Percentiles rank a stretch among this genome's conserved stretches.
phyloP scores from a whole-genome alignment of 2,113 vertebrate genomes.

The Osmerus mordax region DNA sequence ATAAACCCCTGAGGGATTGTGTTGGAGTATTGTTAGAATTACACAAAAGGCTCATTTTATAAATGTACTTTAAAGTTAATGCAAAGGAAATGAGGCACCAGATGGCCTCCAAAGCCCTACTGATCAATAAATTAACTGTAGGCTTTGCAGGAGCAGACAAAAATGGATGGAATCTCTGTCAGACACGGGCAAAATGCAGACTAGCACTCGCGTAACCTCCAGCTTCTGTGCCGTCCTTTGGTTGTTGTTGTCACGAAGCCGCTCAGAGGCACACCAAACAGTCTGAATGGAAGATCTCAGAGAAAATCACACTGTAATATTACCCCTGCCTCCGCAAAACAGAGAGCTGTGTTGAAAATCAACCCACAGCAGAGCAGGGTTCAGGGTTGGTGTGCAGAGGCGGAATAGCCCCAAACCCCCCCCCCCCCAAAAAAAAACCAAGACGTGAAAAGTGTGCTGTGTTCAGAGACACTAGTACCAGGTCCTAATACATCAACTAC shows the following conservation, averaged over 20 bases:
- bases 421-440: too few species aligned
- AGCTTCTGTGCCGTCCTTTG: neutral
- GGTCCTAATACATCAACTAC: too few species aligned
- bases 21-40: conserved; percentile 59
- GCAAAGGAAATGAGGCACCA: conserved; percentile 71
- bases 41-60: conserved; percentile 68
- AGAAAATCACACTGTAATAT: too few species aligned
- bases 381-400: too few species aligned
- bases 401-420: too few species aligned
- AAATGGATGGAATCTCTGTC: conserved; percentile 45
- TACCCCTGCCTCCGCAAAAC: too few species aligned
- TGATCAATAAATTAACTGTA: conserved; percentile 71
- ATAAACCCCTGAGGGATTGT: conserved; percentile 57
- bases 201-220: conserved; percentile 14
- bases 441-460: too few species aligned
- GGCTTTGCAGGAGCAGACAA: conserved; percentile 48
- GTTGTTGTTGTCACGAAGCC: neutral
- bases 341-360: too few species aligned
- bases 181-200: conserved; percentile 18
- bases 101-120: conserved; percentile 69
- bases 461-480: too few species aligned
- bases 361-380: too few species aligned
- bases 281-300: too few species aligned
- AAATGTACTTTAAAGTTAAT: conserved; percentile 72
- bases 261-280: neutral